Conservation (phyloP, 2,797 vertebrate species). For the Onychomys arenicola region DNA sequence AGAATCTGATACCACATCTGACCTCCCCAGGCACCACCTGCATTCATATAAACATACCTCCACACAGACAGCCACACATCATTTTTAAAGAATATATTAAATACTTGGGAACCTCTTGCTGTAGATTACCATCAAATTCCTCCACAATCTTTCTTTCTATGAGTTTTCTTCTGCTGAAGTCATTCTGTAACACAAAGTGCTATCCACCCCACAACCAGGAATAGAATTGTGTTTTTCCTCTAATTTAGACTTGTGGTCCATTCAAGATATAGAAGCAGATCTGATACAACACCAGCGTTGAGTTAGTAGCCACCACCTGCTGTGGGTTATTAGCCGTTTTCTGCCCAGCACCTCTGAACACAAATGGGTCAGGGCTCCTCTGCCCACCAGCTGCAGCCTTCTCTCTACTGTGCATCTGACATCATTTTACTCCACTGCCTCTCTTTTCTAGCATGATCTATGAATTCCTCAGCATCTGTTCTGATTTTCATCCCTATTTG, state of each 20-base stretch:
- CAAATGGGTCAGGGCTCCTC: not conserved
- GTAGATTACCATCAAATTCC: not conserved
- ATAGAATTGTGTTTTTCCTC: not conserved
- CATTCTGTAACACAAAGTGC: slow-evolving; percentile 8
- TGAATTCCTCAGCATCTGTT: slow-evolving; percentile 62
- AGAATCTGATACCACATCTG: too few relatives aligned
- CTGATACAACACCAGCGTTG: not conserved
- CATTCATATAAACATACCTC: not conserved
- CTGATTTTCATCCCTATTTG: slow-evolving; percentile 58
- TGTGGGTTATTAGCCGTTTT: not conserved
- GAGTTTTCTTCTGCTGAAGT: not conserved
- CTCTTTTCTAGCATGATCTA: slow-evolving; percentile 51
- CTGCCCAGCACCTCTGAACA: not conserved
- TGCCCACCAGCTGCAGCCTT: slow-evolving; percentile 26
- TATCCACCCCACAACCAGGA: not conserved
- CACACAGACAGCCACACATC: not conserved
- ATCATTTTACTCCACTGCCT: slow-evolving; percentile 55
- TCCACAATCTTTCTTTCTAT: slow-evolving; percentile 1
- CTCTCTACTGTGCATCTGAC: not conserved
- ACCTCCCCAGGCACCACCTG: not conserved
- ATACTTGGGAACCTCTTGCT: not conserved
- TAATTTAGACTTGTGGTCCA: not conserved
- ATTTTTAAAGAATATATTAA: not conserved
- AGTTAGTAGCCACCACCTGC: not conserved
- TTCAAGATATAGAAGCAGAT: not conserved